Conservation (phyloP, 2,888 invertebrate species). For the Brachynemurus nebulosus region DNA sequence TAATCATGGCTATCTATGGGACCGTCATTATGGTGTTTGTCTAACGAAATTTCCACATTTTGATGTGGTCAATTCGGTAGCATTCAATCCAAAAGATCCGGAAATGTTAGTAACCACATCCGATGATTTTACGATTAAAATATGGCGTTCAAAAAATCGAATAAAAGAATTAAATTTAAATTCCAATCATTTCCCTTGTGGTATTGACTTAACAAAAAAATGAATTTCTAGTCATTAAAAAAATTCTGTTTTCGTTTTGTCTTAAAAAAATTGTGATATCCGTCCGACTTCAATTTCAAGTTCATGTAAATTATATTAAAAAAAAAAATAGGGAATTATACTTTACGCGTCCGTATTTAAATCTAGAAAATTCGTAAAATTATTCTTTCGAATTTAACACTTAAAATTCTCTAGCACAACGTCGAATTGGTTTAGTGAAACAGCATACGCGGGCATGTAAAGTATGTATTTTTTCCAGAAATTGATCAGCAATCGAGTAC, state of each 20-base stretch:
- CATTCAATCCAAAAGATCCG: constrained; percentile 67
- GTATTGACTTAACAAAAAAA: constrained; percentile 27
- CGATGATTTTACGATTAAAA: constrained; percentile 65
- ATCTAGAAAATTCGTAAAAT: too few relatives aligned
- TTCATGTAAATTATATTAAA: too few relatives aligned
- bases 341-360: too few relatives aligned
- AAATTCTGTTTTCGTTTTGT: not conserved
- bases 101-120: constrained; percentile 73
- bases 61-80: constrained; percentile 74
- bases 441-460: too few relatives aligned
- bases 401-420: too few relatives aligned
- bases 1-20: constrained; percentile 72
- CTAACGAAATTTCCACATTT: constrained; percentile 59
- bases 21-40: constrained; percentile 67
- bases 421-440: too few relatives aligned
- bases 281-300: too few relatives aligned
- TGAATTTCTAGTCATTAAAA: not conserved
- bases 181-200: constrained; percentile 29
- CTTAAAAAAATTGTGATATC: not conserved
- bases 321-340: too few relatives aligned
- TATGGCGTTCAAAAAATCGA: constrained; percentile 36
- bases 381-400: too few relatives aligned
- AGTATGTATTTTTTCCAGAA: too few relatives aligned
- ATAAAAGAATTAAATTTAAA: constrained; percentile 32
- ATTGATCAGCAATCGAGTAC: too few relatives aligned